Evolutionary conservation across 2,888 invertebrate genomes (phyloP).

Genomic region (Caenorhabditis imperialis): DNA sequence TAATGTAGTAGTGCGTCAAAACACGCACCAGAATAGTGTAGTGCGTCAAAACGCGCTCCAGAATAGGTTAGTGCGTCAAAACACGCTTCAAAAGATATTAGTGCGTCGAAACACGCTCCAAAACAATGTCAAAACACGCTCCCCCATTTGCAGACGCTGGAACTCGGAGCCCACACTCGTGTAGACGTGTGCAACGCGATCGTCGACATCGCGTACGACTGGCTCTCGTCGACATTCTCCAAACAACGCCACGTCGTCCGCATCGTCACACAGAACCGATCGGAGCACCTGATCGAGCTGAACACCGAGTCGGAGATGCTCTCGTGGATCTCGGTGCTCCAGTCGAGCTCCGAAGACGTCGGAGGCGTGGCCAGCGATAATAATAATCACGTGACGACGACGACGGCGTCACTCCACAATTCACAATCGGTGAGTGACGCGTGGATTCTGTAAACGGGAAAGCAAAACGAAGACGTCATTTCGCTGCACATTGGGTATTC

Average conservation of each 20-base stretch:
- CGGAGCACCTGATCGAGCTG: conserved; percentile 62
- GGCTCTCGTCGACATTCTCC: conserved; percentile 49
- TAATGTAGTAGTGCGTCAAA: too few species aligned
- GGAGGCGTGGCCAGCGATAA: too few species aligned
- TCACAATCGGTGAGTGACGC: conserved; percentile 50
- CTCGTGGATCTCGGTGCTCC: conserved; percentile 64
- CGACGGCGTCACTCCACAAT: conserved; percentile 44
- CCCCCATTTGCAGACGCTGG: conserved; percentile 49
- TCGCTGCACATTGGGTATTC: conserved; percentile 16
- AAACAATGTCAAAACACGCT: too few species aligned
- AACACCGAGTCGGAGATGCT: conserved; percentile 65
- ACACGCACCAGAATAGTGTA: too few species aligned
- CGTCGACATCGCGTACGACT: conserved; percentile 68
- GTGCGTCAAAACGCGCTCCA: too few species aligned
- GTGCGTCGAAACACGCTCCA: too few species aligned
- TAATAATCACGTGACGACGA: background rate
- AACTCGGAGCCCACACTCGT: conserved; percentile 47
- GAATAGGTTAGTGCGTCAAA: too few species aligned
- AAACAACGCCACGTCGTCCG: conserved; percentile 62
- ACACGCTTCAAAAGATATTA: too few species aligned
- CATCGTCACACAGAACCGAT: conserved; percentile 57
- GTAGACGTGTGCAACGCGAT: conserved; percentile 63
- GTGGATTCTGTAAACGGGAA: background rate
- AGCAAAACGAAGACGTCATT: background rate
- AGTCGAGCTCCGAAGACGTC: conserved; percentile 56